Evolutionary conservation across 2,797 vertebrate genomes (phyloP), one percentile per base, ranked within the genome.

Genomic region (Eulemur rubriventer): DNA sequence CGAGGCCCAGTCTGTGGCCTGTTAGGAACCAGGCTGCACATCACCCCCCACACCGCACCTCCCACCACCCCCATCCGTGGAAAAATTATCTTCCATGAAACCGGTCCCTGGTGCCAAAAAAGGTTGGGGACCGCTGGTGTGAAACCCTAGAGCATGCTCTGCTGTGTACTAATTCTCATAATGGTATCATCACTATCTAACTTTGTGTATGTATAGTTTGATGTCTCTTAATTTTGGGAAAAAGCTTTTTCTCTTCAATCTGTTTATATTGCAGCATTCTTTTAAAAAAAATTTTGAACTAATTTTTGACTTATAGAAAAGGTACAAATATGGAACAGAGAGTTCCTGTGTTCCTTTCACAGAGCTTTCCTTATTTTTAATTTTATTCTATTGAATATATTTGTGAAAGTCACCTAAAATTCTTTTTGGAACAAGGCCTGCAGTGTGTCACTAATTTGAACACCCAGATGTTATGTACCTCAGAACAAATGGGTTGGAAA

Each of bases 321-420:
- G n/a, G 88, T 91, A 1, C 14, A 63, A 57, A 67, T 6, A 26
- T 30, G 72, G 50, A 89, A 30, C 3, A 24, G 30, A 89, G 50
- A 89, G 43, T 84, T 86, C 11, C 33, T 86, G 4, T 55, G 59
- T 79, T 41, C 6, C 28, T 18, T 84, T 78, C 22, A 86, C 10
- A 3, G 17, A 65, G 12, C 5, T 46, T 67, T 24, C 38, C 50
- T 38, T 73, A 55, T 5, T 46, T 86, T 89, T 81, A 43, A 75
- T 82, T 41, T 50, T 82, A 18, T 28, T 88, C 9, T 61, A 1
- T 63, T 72, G 41, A 52, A n/a, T 70, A 1, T 52, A 59, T 82
- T 92, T 96, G 38, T 79, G 84, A 91, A 84, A 91, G 35, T 87
- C 70, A 80, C 70, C 1, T 13, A 46, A 89, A 84, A 48, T 79